phyloP scores from a whole-genome alignment of 1,140 invertebrate genomes.

The Odontomachus brunneus region DNA sequence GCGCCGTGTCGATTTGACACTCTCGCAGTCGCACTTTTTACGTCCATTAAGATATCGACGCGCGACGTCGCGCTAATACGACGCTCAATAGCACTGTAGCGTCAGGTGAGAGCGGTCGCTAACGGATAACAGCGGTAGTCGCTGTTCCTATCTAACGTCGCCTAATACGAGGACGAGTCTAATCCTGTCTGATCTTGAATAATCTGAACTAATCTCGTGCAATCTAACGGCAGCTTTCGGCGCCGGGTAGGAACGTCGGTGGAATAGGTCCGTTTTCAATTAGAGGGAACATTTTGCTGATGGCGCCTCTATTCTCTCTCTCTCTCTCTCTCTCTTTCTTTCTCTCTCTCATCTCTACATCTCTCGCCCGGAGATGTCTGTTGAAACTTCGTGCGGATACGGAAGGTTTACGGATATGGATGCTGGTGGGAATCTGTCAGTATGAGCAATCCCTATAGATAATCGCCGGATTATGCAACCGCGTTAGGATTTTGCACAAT shows the following conservation, averaged over 20 bases:
- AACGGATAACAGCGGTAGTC: conserved; percentile 39
- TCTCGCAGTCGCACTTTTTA: conserved; percentile 1
- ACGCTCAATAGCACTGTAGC: conserved; percentile 1
- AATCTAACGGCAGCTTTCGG: conserved; percentile 68
- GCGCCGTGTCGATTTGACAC: not conserved
- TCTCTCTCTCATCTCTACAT: not conserved
- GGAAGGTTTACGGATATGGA: conserved; percentile 57
- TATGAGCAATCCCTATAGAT: conserved; percentile 55
- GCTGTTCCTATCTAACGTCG: conserved; percentile 52
- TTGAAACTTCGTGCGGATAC: conserved; percentile 52
- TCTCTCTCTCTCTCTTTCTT: not conserved
- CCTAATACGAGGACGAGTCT: conserved; percentile 67
- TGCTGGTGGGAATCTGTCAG: conserved; percentile 57
- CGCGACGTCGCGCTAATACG: not conserved
- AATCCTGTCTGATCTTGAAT: conserved; percentile 77
- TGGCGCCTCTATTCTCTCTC: conserved; percentile 12
- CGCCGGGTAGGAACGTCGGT: conserved; percentile 37
- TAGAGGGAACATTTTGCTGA: conserved; percentile 69
- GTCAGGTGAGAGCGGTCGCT: conserved; percentile 28
- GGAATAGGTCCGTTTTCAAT: conserved; percentile 73
- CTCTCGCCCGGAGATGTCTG: conserved; percentile 35
- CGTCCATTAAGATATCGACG: conserved; percentile 9
- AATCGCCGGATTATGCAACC: conserved; percentile 55
- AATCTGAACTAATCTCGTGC: conserved; percentile 76
- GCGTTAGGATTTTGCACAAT: conserved; percentile 50